Base-by-base conservation (phyloP, 2,113 vertebrate genomes). In the Pelobates fuscus region DNA sequence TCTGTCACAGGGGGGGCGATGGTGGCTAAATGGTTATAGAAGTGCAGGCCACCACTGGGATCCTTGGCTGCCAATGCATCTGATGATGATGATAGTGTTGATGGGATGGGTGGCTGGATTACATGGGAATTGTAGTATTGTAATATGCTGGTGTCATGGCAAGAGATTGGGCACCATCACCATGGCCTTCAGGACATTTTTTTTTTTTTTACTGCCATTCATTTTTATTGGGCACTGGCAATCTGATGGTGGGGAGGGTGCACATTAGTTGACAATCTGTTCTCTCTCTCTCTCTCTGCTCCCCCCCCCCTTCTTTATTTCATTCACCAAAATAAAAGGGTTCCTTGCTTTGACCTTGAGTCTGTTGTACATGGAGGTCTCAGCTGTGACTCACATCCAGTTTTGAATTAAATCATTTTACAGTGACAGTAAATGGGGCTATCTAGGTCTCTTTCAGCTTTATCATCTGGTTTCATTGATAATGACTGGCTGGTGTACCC, bases 271-370 rank as follows among this genome's bases (percentile, higher is more conserved):
- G 69, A 14, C 32, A 37, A 0, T n/a, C n/a, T n/a, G n/a, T n/a
- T n/a, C n/a, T 10, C 32, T 37, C 10, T 6, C 10, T 37, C 5
- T 37, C 32, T 10, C 10, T 37, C 32, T 37, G 32, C 1, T 0
- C 32, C 32, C 32, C 32, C 32, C 32, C 32, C 32, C 32, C 1
- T n/a, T n/a, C n/a, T n/a, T n/a, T 10, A 37, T 37, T 37, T 5
- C 32, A 37, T 37, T 37, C 4, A 24, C 3, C 20, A 44, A 24
- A 23, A 44, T 43, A 2, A 8, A 55, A 20, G 17, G 52, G 52
- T 23, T 23, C 17, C 17, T 46, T 63, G 55, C 68, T 71, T 43
- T 64, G 70, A 72, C 70, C 70, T 72, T 72, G 70, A 52, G 8
- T 72, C n/a, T 52, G 44, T 15, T 52, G 43, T 20, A 61, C 20